Base-by-base conservation (phyloP, 2,113 vertebrate species). In the Cochlearius cochlearius region DNA sequence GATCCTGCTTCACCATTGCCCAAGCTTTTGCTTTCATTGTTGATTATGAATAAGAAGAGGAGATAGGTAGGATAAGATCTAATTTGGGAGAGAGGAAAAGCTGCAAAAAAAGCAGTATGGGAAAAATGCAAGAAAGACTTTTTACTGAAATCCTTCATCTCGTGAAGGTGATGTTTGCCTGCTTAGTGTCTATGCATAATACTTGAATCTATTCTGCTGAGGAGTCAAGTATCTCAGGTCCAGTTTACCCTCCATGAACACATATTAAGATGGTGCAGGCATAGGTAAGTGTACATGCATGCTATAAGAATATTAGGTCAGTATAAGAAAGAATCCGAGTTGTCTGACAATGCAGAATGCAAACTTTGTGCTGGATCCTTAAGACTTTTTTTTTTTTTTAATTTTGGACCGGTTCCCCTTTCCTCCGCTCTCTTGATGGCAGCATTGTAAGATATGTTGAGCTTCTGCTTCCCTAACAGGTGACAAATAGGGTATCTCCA, bases 241-340 rank as follows among this genome's bases (percentile, higher is more conserved):
- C 59, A 32, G 6, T 43, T 91, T 64, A 43, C 15, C 11, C 14
- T 68, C 53, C 39, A 22, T 15, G 8, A 55, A 11, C 23, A 52
- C 17, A 10, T 17, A 15, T 18, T 39, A 63, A 32, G 49, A 30
- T 30, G 30, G 12, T 36, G 15, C n/a, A 84, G 36, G 14, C 15
- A 64, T 2, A 9, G 0, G 25, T 16, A 43, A 1, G 0, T 62
- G 39, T 26, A 11, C 8, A 22, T 17, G 9, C 14, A 21, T 17
- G 19, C 2, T 62, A 3, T 41, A 43, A 8, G 13, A 76, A 29
- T 60, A 20, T 52, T 52, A 36, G 8, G 5, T 59, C 10, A 77
- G 0, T 27, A 11, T 19, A 25, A 25, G 26, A 55, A 66, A 71
- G 17, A 92, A 52, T 26, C 4, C 22, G 13, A 66, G 86, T 71